Conservation (phyloP, 2,797 vertebrate species). For the Sebastiscus tertius region DNA sequence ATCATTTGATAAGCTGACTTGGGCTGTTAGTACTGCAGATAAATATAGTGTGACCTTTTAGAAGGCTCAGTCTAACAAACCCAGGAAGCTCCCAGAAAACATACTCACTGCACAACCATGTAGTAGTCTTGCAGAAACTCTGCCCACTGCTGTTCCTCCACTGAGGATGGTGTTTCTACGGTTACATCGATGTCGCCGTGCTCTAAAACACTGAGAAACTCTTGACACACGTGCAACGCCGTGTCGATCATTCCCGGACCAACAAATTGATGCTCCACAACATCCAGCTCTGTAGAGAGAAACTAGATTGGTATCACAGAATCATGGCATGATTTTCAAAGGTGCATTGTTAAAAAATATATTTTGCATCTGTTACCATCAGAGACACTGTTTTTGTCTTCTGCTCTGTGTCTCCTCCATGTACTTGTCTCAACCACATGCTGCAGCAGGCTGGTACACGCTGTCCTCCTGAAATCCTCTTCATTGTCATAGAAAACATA, state of each 20-base stretch:
- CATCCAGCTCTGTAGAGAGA: conserved; percentile 38
- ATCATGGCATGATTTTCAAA: background rate
- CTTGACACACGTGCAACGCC: conserved; percentile 85
- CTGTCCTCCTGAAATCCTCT: conserved; percentile 94
- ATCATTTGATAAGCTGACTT: background rate
- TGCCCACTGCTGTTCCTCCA: conserved; percentile 79
- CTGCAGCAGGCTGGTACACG: conserved; percentile 90
- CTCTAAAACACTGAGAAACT: conserved; percentile 83
- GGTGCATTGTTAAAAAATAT: background rate
- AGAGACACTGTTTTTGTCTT: background rate
- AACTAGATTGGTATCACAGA: background rate
- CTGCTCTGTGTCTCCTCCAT: background rate
- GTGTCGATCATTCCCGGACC: conserved; percentile 81
- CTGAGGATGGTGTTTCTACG: conserved; percentile 11
- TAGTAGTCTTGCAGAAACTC: conserved; percentile 88
- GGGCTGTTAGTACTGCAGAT: background rate
- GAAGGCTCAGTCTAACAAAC: background rate
- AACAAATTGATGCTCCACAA: conserved; percentile 15
- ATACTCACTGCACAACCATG: conserved; percentile 88
- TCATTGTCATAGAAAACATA: conserved; percentile 1
- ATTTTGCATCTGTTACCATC: background rate
- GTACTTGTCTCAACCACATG: conserved; percentile 80
- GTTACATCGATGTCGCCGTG: conserved; percentile 89
- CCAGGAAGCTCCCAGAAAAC: background rate
- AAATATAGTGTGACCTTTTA: background rate